Percentiles rank a stretch among this genome's conserved stretches.
phyloP scores from a whole-genome alignment of 2,113 vertebrate genomes.

The Bombycilla garrulus region DNA sequence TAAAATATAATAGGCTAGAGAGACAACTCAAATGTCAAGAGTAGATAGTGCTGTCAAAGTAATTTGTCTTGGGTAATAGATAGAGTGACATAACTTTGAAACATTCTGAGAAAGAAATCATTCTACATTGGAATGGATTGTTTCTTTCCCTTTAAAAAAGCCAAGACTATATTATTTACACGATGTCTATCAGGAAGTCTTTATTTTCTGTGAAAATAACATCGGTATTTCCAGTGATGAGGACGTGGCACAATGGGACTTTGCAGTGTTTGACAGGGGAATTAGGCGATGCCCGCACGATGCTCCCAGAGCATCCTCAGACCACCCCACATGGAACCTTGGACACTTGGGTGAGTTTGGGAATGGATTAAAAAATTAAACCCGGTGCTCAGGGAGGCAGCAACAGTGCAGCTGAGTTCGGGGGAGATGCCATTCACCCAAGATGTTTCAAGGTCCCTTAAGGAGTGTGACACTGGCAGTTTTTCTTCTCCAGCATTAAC shows the following conservation, averaged over 20 bases:
- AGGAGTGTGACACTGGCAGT: not conserved
- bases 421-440: not conserved
- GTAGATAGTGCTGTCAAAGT: constrained; percentile 70
- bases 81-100: constrained; percentile 66
- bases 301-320: not conserved
- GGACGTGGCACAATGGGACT: not conserved
- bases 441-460: rapidly evolving
- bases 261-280: not conserved
- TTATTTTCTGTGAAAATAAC: constrained; percentile 33
- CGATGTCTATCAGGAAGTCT: not conserved
- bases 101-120: constrained; percentile 52
- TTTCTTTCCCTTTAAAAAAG: constrained; percentile 37
- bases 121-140: constrained; percentile 38
- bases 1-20: constrained; percentile 69
- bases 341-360: not conserved
- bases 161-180: not conserved
- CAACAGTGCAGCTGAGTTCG: not conserved
- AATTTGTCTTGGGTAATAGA: constrained; percentile 71
- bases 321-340: not conserved
- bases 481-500: not conserved
- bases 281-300: rapidly evolving
- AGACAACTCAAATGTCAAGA: constrained; percentile 70
- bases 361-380: not conserved
- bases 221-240: not conserved
- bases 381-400: not conserved